Evolutionary conservation across 2,113 vertebrate species (phyloP).

Genomic region (Corythornis cristatus): DNA sequence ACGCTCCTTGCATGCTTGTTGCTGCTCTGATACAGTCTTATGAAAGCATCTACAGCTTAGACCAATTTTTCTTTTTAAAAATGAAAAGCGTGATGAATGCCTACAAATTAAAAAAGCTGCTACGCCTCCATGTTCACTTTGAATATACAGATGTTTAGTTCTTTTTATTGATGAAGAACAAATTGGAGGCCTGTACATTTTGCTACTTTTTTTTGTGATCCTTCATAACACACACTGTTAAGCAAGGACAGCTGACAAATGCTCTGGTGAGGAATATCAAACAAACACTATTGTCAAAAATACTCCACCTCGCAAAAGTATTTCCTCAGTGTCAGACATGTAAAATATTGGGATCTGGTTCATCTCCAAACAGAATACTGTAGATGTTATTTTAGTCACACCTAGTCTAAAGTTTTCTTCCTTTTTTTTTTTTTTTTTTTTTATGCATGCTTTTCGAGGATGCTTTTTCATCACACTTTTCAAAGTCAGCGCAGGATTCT

Average conservation of each 20-base stretch:
- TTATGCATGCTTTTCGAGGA: neutral
- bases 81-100: neutral
- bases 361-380: slow-evolving; percentile 26
- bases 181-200: neutral
- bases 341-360: neutral
- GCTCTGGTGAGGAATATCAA: neutral
- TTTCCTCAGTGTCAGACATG: neutral
- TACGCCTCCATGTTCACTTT: neutral
- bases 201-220: neutral
- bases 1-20: neutral
- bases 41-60: neutral
- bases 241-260: neutral
- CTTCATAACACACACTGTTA: neutral
- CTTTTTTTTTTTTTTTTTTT: neutral
- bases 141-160: neutral
- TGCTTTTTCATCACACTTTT: neutral
- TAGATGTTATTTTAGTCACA: slow-evolving; percentile 23
- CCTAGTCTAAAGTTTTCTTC: neutral
- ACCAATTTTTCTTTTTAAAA: neutral
- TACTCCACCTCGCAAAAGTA: neutral
- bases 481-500: neutral
- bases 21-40: neutral
- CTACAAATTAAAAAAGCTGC: neutral
- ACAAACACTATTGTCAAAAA: neutral
- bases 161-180: neutral